A percentile compares a stretch with the other conserved stretches of the same genome.
These are phyloP conservation scores for Strix uralensis DNA, from an alignment of 2,113 vertebrate species.

Conservation along the genomic window DNA sequence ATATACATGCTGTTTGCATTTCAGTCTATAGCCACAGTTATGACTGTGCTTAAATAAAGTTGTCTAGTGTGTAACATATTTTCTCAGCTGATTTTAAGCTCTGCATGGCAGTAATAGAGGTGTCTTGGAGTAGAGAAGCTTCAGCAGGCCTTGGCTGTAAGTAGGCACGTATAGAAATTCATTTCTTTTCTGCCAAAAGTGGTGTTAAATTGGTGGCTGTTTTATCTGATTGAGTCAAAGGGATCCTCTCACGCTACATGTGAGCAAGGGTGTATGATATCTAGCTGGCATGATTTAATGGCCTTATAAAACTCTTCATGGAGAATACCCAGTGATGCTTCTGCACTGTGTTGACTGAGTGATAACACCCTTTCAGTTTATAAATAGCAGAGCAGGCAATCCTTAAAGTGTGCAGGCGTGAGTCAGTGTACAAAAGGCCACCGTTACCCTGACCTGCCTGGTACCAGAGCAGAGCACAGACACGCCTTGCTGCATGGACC, in stretches of 20 bases:
- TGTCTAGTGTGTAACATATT: not conserved
- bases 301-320: not conserved
- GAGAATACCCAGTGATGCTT: not conserved
- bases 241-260: not conserved
- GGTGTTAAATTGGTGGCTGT: constrained; percentile 13
- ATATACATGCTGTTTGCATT: not conserved
- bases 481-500: not conserved
- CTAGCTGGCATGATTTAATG: not conserved
- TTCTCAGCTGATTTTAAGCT: constrained; percentile 25
- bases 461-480: not conserved
- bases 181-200: not conserved
- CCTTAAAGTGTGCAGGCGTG: not conserved
- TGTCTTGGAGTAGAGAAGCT: constrained; percentile 3
- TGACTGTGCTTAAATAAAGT: not conserved
- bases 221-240: not conserved
- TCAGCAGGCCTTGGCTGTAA: constrained; percentile 6
- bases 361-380: not conserved
- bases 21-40: not conserved
- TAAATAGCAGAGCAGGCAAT: not conserved
- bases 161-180: not conserved
- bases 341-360: not conserved
- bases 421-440: not conserved
- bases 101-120: not conserved
- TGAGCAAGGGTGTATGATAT: not conserved
- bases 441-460: not conserved